Evolutionary conservation across 2,888 invertebrate genomes (phyloP), one percentile per base, ranked within the genome.

Genomic region (Alsophila aescularia): DNA sequence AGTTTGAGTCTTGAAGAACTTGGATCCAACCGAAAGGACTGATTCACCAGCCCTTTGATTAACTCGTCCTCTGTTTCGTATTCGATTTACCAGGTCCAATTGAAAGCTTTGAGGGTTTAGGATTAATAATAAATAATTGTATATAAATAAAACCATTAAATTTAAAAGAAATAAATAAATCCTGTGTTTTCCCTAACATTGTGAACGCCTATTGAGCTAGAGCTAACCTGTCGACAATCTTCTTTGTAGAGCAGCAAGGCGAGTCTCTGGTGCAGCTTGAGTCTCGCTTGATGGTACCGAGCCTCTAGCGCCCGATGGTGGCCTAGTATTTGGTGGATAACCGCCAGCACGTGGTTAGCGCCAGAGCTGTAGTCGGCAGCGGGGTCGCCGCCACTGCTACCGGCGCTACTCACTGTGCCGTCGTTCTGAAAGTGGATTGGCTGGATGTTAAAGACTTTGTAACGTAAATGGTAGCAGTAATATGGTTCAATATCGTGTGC

Each of bases 351-450:
- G 87, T 99, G 98, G 76, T 97, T 98, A 45, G 99, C 98, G 32
- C 98, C 98, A 68, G 96, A 98, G 60, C 98, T 98, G 84, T 99
- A 99, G 90, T 99, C 99, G 0, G 98, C 97, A 0, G 97, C 98
- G 0, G 98, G 97, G 82, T 97, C 97, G 15, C 95, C 95, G 45
- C 94, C 94, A 69, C 94, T 94, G 61, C 94, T 95, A 56, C 93
- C 93, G 6, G 93, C 91, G 15, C 91, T 90, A 67, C 90, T 93
- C 61, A 90, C 93, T 56, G 85, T 81, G 34, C 89, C 88, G 48
- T 91, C 90, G 53, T 73, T 86, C 85, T 92, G 66, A 8, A 36
- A 12, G 0, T 37, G n/a, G 7, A 24, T 8, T 29, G n/a, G 10
- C 29, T 2, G 29, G 10, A 10, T n/a, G n/a, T n/a, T 9, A 27